Percentiles rank a stretch among this genome's conserved stretches.
Conservation (phyloP, 2,113 vertebrate species). For the Halichoeres trimaculatus region DNA sequence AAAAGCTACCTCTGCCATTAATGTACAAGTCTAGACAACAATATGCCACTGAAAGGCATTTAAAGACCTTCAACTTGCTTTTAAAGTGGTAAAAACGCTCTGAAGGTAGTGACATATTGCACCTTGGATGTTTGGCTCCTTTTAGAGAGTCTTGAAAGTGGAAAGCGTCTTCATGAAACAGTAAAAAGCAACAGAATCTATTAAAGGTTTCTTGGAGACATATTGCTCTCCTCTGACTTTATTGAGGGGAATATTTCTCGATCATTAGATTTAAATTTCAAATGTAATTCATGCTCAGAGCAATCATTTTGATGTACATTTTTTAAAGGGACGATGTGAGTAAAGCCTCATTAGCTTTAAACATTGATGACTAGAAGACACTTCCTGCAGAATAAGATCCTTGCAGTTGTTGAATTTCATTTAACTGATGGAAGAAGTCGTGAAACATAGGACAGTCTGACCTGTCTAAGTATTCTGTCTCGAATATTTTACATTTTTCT, state of each 20-base stretch:
- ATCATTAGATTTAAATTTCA: background rate
- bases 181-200: background rate
- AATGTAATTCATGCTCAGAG: background rate
- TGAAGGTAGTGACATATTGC: background rate
- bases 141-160: background rate
- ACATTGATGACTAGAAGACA: background rate
- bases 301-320: background rate
- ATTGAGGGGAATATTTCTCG: background rate
- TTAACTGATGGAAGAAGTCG: background rate
- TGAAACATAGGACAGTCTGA: background rate
- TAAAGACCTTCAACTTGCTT: slow-evolving; percentile 27
- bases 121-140: background rate
- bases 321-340: background rate
- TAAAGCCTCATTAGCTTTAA: background rate
- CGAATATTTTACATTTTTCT: background rate
- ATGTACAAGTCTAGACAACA: slow-evolving; percentile 17
- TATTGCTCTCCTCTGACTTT: background rate
- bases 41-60: slow-evolving; percentile 13
- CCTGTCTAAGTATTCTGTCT: too few relatives aligned
- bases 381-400: background rate
- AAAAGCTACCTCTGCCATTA: slow-evolving; percentile 11
- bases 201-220: background rate
- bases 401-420: background rate
- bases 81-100: slow-evolving; percentile 17
- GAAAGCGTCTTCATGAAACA: background rate